Percentiles rank a stretch among this genome's conserved stretches.
Conservation (phyloP, 2,113 vertebrate species). For the Amia ocellicauda region DNA sequence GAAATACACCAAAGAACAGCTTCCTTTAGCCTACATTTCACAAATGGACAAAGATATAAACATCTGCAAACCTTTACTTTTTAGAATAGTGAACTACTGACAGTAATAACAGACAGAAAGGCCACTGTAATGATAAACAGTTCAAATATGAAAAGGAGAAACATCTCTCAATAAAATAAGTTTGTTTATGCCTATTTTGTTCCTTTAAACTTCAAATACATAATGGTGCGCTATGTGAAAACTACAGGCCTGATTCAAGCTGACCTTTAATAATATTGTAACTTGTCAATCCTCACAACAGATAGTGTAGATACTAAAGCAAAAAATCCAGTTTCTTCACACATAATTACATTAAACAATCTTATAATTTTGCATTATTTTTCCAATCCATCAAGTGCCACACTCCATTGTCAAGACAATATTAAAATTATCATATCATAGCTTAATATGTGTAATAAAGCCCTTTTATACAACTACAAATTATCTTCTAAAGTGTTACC, state of each 20-base stretch:
- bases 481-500: too few relatives aligned
- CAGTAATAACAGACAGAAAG: conserved; percentile 3
- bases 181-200: not conserved
- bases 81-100: not conserved
- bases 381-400: too few relatives aligned
- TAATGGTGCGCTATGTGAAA: too few relatives aligned
- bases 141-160: not conserved
- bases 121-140: not conserved
- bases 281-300: conserved; percentile 3
- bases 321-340: not conserved
- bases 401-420: not conserved
- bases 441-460: too few relatives aligned
- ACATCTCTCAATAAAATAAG: too few relatives aligned
- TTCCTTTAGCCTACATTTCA: too few relatives aligned
- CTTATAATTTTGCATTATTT: too few relatives aligned
- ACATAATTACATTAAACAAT: not conserved
- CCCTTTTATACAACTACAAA: too few relatives aligned
- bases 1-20: too few relatives aligned
- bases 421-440: not conserved
- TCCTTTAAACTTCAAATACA: too few relatives aligned
- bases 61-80: conserved; percentile 1
- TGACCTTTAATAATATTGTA: not conserved
- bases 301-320: not conserved
- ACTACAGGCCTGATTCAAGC: too few relatives aligned
- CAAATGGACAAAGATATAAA: too few relatives aligned